A percentile compares a stretch with the other conserved stretches of the same genome.
These are phyloP conservation scores for Apolygus lucorum DNA, from an alignment of 1,140 invertebrate species.

Conservation along the genomic window DNA sequence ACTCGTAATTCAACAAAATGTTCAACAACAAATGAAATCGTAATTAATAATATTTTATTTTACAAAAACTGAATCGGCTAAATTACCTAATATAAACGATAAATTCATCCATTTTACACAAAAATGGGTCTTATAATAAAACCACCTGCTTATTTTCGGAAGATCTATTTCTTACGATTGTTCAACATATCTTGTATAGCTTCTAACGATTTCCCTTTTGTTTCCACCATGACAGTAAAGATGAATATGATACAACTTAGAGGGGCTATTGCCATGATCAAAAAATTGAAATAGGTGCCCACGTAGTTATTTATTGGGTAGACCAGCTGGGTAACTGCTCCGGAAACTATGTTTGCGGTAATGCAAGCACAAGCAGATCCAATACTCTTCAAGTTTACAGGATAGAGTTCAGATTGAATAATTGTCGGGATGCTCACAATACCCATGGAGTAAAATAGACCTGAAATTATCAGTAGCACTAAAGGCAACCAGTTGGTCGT, in stretches of 20 bases:
- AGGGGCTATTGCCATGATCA: neutral
- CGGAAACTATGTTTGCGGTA: neutral
- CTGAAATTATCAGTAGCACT: neutral
- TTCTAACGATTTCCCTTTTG: neutral
- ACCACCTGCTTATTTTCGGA: too few species aligned
- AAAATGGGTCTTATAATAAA: too few species aligned
- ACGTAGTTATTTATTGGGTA: neutral
- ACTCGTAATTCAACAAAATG: too few species aligned
- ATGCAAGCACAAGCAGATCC: neutral
- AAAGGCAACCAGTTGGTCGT: neutral
- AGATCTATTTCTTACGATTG: too few species aligned
- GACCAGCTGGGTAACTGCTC: neutral
- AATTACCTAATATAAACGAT: too few species aligned
- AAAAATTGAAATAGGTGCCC: neutral
- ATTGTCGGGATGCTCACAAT: neutral
- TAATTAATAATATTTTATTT: too few species aligned
- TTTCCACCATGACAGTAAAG: neutral
- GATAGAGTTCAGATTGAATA: neutral
- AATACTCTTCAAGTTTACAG: neutral
- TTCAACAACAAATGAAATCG: too few species aligned
- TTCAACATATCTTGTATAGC: neutral
- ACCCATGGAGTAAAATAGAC: neutral
- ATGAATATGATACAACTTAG: neutral
- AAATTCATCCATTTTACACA: too few species aligned
- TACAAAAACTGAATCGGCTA: too few species aligned